Percentiles rank a stretch among this genome's conserved stretches.
Evolutionary conservation across 2,113 vertebrate genomes (phyloP).

Genomic region (Garra rufa): DNA sequence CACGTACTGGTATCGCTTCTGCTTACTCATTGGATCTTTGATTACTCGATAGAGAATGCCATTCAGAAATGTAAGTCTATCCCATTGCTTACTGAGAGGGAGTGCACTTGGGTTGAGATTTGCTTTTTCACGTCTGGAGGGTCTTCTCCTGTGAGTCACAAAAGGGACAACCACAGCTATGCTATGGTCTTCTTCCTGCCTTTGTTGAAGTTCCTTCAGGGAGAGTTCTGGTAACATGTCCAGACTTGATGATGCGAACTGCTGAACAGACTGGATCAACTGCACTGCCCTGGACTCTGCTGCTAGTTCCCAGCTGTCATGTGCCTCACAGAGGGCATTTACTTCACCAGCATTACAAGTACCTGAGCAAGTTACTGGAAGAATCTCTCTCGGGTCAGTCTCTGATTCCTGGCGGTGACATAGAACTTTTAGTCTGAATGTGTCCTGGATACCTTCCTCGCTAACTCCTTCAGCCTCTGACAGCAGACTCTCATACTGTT

Average conservation of each 20-base stretch:
- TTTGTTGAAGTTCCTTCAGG: constrained; percentile 12
- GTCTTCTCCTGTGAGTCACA: neutral
- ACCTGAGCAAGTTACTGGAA: too few species aligned
- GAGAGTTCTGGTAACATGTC: neutral
- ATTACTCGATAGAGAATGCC: neutral
- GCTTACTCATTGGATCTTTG: neutral
- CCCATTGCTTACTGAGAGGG: neutral
- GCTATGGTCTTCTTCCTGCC: neutral
- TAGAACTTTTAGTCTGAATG: constrained; percentile 16
- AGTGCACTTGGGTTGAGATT: neutral
- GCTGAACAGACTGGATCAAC: constrained; percentile 8
- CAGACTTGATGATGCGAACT: neutral
- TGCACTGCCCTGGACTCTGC: constrained; percentile 1
- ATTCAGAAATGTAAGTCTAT: neutral
- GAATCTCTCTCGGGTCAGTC: neutral
- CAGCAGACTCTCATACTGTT: neutral
- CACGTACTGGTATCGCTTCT: neutral
- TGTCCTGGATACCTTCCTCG: neutral
- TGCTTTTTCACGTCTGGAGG: neutral
- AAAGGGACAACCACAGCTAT: neutral
- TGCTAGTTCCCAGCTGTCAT: neutral
- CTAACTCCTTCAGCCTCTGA: constrained; percentile 9
- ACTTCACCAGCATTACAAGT: neutral
- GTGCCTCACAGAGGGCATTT: constrained; percentile 14
- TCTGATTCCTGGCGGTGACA: neutral